These are phyloP conservation scores for Micropterix aruncella DNA, from an alignment of 2,888 invertebrate species.

Conservation along the genomic window DNA sequence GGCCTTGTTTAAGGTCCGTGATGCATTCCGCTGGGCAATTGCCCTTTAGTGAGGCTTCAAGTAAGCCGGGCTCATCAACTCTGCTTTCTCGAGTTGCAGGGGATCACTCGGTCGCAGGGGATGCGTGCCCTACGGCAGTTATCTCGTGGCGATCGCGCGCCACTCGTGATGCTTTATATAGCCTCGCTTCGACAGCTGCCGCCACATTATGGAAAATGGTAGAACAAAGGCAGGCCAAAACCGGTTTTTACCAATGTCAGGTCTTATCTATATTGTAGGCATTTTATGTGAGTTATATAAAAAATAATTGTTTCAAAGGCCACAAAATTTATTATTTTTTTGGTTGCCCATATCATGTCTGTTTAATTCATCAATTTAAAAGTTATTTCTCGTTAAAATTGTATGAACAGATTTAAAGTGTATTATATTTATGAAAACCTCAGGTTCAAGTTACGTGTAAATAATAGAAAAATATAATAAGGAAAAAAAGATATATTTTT, in stretches of 20 bases:
- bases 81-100: too few relatives aligned
- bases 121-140: too few relatives aligned
- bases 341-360: slow-evolving; percentile 1
- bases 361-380: not conserved
- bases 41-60: too few relatives aligned
- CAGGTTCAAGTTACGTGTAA: not conserved
- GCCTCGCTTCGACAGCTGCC: too few relatives aligned
- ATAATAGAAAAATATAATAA: not conserved
- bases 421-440: not conserved
- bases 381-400: not conserved
- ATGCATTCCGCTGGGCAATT: too few relatives aligned
- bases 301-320: not conserved
- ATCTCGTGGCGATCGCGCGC: too few relatives aligned
- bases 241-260: slow-evolving; percentile 2
- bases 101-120: too few relatives aligned
- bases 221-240: slow-evolving; percentile 1
- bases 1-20: too few relatives aligned
- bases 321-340: slow-evolving; percentile 1
- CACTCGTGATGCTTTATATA: too few relatives aligned
- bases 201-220: slow-evolving; percentile 1
- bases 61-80: too few relatives aligned
- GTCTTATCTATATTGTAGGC: not conserved
- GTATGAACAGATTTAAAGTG: not conserved
- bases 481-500: not conserved
- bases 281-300: not conserved